Percentiles rank a stretch among this genome's conserved stretches.
phyloP scores from a whole-genome alignment of 2,113 vertebrate species.

The Cyphomyrus discorhynchus region DNA sequence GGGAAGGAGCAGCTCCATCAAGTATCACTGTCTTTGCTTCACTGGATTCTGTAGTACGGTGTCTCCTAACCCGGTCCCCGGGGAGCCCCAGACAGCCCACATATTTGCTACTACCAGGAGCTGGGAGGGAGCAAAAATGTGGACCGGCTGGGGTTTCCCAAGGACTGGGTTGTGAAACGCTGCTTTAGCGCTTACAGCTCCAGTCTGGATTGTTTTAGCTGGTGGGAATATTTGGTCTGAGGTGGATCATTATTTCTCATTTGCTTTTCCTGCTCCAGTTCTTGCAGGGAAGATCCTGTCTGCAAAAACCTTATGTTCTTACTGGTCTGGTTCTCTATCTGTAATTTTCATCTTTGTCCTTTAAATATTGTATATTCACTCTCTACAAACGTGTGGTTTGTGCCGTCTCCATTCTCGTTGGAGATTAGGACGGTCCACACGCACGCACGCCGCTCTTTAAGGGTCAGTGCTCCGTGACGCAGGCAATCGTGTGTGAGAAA shows the following conservation, averaged over 20 bases:
- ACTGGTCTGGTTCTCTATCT: neutral
- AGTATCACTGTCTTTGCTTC: neutral
- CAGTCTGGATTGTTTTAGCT: neutral
- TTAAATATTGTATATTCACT: neutral
- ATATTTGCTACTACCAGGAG: neutral
- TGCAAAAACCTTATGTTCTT: neutral
- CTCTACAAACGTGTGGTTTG: neutral
- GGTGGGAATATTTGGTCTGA: neutral
- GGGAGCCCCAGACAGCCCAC: neutral
- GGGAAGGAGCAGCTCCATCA: neutral
- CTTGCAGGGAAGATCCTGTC: neutral
- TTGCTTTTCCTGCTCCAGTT: neutral
- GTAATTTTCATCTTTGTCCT: neutral
- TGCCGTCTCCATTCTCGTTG: constrained; percentile 38
- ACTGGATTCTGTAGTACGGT: neutral
- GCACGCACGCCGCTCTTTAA: neutral
- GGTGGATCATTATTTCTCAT: neutral
- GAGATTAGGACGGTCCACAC: neutral
- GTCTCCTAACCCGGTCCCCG: neutral
- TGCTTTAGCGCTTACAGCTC: neutral
- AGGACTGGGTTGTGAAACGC: neutral
- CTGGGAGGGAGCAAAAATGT: neutral
- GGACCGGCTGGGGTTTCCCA: neutral
- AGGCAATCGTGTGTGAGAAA: neutral
- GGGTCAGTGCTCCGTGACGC: neutral